A percentile compares a stretch with the other conserved stretches of the same genome.
phyloP scores from a whole-genome alignment of 1,140 invertebrate species.

The Trachelipus rathkii region DNA sequence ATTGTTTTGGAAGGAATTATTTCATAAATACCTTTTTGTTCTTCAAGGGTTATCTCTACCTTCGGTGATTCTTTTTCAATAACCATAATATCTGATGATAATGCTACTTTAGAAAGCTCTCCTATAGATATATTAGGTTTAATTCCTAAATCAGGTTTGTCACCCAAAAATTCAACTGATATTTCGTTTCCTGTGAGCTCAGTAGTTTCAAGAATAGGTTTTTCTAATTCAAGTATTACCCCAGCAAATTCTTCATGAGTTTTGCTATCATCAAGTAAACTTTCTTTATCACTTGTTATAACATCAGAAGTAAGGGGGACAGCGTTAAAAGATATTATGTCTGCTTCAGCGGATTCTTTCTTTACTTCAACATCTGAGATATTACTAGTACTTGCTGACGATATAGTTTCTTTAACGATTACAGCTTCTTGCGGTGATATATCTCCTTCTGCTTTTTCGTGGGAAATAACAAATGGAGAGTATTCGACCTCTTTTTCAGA shows the following conservation, averaged over 20 bases:
- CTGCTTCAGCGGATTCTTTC: conserved; percentile 54
- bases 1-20: no score
- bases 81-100: conserved; percentile 33
- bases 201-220: background rate
- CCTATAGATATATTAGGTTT: conserved; percentile 31
- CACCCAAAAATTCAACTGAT: conserved; percentile 16
- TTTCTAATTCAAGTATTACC: conserved; percentile 28
- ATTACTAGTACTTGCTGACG: conserved; percentile 36
- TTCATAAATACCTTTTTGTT: no score
- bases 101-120: conserved; percentile 31
- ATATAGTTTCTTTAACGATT: conserved; percentile 41
- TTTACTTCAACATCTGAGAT: conserved; percentile 50
- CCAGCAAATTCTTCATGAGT: conserved; percentile 19
- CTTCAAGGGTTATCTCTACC: conserved; percentile 44
- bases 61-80: conserved; percentile 39
- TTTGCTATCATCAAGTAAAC: background rate
- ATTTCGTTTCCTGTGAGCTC: conserved; percentile 34
- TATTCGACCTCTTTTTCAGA: background rate
- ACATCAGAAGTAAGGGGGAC: background rate
- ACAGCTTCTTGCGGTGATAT: conserved; percentile 19
- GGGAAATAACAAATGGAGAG: background rate
- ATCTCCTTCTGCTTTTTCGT: background rate
- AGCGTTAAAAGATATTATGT: background rate
- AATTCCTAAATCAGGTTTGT: conserved; percentile 16
- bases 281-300: background rate